These are phyloP conservation scores for Meriones unguiculatus DNA, from an alignment of 2,113 vertebrate species.

Conservation along the genomic window DNA sequence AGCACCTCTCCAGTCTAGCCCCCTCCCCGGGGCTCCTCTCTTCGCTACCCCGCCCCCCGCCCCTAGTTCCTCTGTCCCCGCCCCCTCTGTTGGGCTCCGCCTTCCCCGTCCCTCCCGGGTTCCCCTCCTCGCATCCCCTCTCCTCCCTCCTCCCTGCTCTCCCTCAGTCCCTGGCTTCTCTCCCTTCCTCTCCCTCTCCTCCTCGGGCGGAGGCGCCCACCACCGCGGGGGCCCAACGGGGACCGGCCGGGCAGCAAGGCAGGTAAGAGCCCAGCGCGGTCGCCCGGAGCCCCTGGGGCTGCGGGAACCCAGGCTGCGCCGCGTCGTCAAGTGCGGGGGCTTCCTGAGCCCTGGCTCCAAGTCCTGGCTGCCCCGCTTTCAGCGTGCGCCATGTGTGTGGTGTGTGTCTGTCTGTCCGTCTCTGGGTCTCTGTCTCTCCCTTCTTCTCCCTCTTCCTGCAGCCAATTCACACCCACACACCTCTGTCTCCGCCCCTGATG, in stretches of 20 bases:
- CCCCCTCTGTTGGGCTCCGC: neutral
- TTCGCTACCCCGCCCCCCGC: neutral
- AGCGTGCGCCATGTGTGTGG: conserved; percentile 52
- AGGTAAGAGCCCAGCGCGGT: conserved; percentile 67
- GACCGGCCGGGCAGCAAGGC: conserved; percentile 45
- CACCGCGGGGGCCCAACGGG: conserved; percentile 53
- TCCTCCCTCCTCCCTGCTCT: conserved; percentile 44
- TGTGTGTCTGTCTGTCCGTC: neutral
- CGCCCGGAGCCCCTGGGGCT: neutral
- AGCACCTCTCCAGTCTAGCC: neutral
- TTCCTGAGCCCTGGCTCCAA: neutral
- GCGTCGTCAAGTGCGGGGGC: neutral
- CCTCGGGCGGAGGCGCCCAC: conserved; percentile 67
- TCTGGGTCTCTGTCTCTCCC: neutral
- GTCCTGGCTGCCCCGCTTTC: neutral
- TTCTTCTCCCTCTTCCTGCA: neutral
- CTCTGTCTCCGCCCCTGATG: conserved; percentile 59
- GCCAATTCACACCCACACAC: conserved; percentile 71
- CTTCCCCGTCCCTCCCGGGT: neutral
- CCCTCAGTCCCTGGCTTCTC: conserved; percentile 37
- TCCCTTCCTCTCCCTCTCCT: conserved; percentile 2
- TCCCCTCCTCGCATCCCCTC: conserved; percentile 45
- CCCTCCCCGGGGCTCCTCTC: neutral
- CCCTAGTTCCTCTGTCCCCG: neutral
- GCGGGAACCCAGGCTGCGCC: neutral